Conservation (phyloP, 2,113 vertebrate genomes). For the Hyaena hyaena region DNA sequence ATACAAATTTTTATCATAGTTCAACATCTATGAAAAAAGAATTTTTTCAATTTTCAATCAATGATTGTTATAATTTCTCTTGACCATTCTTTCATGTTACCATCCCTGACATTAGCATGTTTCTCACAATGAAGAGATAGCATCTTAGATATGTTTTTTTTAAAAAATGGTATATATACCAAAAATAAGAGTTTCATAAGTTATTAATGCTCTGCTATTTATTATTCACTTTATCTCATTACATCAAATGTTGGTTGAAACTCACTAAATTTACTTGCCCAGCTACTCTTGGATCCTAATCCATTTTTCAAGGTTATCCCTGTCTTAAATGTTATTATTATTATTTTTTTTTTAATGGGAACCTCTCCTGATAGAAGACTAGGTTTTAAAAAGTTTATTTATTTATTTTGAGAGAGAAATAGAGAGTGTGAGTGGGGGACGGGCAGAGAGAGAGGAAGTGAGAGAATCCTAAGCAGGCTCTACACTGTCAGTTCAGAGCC, state of each 20-base stretch:
- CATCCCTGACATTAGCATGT: not conserved
- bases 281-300: not conserved
- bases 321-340: not conserved
- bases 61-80: not conserved
- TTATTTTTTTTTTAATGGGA: not conserved
- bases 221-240: not conserved
- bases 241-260: not conserved
- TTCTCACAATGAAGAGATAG: not conserved
- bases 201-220: not conserved
- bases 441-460: too few species aligned
- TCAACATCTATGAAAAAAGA: constrained; percentile 11
- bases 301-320: not conserved
- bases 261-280: not conserved
- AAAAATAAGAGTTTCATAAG: not conserved
- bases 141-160: not conserved
- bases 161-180: not conserved
- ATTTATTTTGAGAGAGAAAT: too few species aligned
- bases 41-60: constrained; percentile 9
- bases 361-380: not conserved
- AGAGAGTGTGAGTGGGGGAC: too few species aligned
- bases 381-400: not conserved
- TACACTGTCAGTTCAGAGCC: too few species aligned
- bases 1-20: not conserved
- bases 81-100: not conserved
- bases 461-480: too few species aligned